Conservation (phyloP, 2,797 vertebrate species). For the Silurus aristotelis region DNA sequence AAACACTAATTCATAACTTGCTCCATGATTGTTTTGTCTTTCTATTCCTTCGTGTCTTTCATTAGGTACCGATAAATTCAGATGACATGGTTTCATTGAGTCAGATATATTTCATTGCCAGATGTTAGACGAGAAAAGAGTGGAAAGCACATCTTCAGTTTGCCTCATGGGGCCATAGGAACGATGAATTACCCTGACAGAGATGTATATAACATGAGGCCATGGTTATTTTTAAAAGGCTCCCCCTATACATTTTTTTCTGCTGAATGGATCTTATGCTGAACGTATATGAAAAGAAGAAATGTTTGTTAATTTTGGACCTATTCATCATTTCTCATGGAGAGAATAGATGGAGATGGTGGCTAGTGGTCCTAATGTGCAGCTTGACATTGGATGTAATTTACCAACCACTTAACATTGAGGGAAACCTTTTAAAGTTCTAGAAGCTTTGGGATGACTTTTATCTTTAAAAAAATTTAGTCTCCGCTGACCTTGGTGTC, state of each 20-base stretch:
- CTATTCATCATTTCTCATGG: conserved; percentile 35
- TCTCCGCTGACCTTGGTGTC: conserved; percentile 16
- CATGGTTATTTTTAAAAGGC: conserved; percentile 43
- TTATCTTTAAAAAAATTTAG: conserved; percentile 36
- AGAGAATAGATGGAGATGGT: conserved; percentile 16
- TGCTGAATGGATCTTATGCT: conserved; percentile 33
- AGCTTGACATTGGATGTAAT: conserved; percentile 19
- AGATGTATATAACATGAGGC: conserved; percentile 42
- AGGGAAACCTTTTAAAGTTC: conserved; percentile 2
- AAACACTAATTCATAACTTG: background rate
- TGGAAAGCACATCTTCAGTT: conserved; percentile 39
- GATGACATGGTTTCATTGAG: conserved; percentile 1
- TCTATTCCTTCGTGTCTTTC: conserved; percentile 9
- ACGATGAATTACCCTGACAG: conserved; percentile 46
- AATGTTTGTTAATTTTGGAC: conserved; percentile 40
- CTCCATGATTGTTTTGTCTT: background rate
- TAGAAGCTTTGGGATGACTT: conserved; percentile 6
- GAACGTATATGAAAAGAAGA: conserved; percentile 17
- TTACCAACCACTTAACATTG: conserved; percentile 36
- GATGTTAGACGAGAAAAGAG: conserved; percentile 33
- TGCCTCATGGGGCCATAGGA: conserved; percentile 38
- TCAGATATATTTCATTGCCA: conserved; percentile 34
- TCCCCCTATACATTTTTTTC: conserved; percentile 51
- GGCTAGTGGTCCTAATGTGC: conserved; percentile 13
- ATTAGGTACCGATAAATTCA: conserved; percentile 17